phyloP scores from a whole-genome alignment of 1,140 invertebrate species.

The Zaprionus camerounensis region DNA sequence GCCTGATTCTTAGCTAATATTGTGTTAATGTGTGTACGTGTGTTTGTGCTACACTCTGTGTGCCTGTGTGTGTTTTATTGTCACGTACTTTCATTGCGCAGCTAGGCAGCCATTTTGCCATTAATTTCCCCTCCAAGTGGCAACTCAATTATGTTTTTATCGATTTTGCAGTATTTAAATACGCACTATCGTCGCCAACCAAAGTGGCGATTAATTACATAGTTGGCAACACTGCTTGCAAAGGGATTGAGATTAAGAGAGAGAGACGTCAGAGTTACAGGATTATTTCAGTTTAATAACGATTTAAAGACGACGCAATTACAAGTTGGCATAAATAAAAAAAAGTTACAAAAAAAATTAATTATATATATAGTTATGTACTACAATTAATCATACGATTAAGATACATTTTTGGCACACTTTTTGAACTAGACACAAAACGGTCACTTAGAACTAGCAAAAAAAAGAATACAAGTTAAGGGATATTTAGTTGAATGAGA shows the following conservation, averaged over 20 bases:
- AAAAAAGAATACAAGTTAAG: slow-evolving; percentile 28
- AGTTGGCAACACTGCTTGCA: background rate
- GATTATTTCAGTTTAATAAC: slow-evolving; percentile 40
- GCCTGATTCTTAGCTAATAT: background rate
- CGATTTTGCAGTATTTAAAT: slow-evolving; percentile 24
- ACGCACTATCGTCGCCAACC: background rate
- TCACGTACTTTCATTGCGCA: slow-evolving; percentile 11
- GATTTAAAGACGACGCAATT: slow-evolving; percentile 25
- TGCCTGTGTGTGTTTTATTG: slow-evolving; percentile 30
- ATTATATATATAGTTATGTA: slow-evolving; percentile 27
- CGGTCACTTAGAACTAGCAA: slow-evolving; percentile 40
- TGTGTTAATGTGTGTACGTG: slow-evolving; percentile 33
- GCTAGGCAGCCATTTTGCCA: background rate
- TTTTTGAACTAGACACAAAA: slow-evolving; percentile 40
- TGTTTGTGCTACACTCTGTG: background rate
- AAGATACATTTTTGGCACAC: slow-evolving; percentile 44
- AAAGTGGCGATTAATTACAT: background rate
- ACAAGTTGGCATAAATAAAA: slow-evolving; percentile 20
- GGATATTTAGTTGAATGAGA: slow-evolving; percentile 1
- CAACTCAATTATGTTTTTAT: background rate
- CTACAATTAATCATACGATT: slow-evolving; percentile 27
- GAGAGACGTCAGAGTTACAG: slow-evolving; percentile 5
- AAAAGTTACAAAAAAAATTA: slow-evolving; percentile 44
- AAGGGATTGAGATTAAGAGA: background rate
- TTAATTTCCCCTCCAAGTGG: background rate